phyloP scores from a whole-genome alignment of 2,888 invertebrate species.

The Ctenicera cuprea region DNA sequence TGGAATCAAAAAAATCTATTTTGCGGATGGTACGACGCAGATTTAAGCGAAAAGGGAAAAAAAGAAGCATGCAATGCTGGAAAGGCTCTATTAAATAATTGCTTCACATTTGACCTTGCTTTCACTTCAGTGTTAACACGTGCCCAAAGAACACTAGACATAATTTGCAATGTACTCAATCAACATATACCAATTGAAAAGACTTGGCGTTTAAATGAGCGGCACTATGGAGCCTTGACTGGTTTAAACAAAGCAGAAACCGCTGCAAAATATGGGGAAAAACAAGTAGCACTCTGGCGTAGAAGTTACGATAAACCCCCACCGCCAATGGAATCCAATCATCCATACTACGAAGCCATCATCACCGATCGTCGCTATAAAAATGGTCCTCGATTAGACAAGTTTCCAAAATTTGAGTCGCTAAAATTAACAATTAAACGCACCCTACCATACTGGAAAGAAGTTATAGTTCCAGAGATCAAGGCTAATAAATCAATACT shows the following conservation, averaged over 20 bases:
- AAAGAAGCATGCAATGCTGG: slow-evolving; percentile 83
- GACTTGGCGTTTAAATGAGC: slow-evolving; percentile 91
- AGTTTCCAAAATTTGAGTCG: slow-evolving; percentile 90
- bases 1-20: slow-evolving; percentile 70
- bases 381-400: slow-evolving; percentile 80
- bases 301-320: slow-evolving; percentile 89
- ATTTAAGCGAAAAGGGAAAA: slow-evolving; percentile 75
- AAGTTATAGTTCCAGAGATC: slow-evolving; percentile 85
- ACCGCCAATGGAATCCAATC: slow-evolving; percentile 85
- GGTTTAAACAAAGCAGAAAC: slow-evolving; percentile 91
- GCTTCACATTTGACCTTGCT: slow-evolving; percentile 85
- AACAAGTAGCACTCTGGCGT: slow-evolving; percentile 90
- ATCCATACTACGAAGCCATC: slow-evolving; percentile 85
- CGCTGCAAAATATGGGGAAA: slow-evolving; percentile 89
- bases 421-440: slow-evolving; percentile 87
- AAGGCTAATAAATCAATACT: slow-evolving; percentile 87
- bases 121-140: slow-evolving; percentile 88
- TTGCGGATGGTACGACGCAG: slow-evolving; percentile 71
- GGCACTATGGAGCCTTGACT: slow-evolving; percentile 91
- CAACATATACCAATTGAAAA: slow-evolving; percentile 81
- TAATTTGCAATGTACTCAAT: slow-evolving; percentile 80
- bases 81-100: slow-evolving; percentile 81
- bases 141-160: slow-evolving; percentile 83
- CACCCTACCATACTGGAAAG: slow-evolving; percentile 91
- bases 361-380: slow-evolving; percentile 85